Evolutionary conservation across 1,140 invertebrate genomes (phyloP), one percentile per base, ranked within the genome.

Genomic region (Neelides sp.): DNA sequence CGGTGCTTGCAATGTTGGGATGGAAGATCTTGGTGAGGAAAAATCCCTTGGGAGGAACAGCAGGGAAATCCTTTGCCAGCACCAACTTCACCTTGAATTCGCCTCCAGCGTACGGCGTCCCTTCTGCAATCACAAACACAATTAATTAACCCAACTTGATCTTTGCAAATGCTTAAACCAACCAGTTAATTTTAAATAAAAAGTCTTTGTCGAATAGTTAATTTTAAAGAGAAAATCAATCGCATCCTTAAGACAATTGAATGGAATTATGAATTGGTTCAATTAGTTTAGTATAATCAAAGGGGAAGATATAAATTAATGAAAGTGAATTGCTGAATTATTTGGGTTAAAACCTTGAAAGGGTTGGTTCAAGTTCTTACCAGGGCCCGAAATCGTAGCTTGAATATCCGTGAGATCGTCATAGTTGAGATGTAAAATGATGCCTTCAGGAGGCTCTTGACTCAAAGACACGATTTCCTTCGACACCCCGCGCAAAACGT

Each of bases 21-120:
- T 96, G 92, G 73, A 97, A 97, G 62, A 97, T 93, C 76, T 90
- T 92, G 44, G 92, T 97, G 26, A 93, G 70, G 68, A 97, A 96
- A 71, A 81, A 92, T 34, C 89, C 92, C 71, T 93, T 94, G 17
- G 92, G 93, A 57, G 93, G 90, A 42, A 22, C 77, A 61, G 82
- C 75, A 19, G 93, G 93, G 70, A 93, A 96, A 66, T 91, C 88
- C 72, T 93, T 93, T 2, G 86, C 85, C 10, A 97, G 73, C 49
- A 82, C 80, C 54, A 96, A 68, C 71, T 93, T 93, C 47, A 97
- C 82, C 68, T 80, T 79, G 66, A 96, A 93, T 52, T 79, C 71
- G 26, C 89, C 88, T 48, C 79, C 78, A 37, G 78, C 73, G 65
- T 91, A 92, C 20, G 88, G 88, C 37, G 88, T 92, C 27, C 82